Base-by-base conservation (phyloP, 2,888 invertebrate species). In the Abrostola tripartita region DNA sequence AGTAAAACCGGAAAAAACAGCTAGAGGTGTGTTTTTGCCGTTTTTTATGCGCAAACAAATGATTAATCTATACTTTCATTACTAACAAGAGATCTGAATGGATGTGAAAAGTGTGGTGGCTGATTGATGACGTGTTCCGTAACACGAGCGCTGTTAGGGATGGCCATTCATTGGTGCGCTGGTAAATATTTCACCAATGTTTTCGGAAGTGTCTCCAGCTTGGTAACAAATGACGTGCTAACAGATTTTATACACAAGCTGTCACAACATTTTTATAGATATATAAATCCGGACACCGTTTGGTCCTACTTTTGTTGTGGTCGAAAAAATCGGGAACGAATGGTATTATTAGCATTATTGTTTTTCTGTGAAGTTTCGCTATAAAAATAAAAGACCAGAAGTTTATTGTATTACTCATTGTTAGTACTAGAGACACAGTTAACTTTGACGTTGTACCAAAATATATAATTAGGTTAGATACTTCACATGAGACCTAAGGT, bases 61-160 rank as follows among this genome's bases (percentile, higher is more conserved):
- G 84, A 85, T 85, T 85, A 85, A 85, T 86, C 76, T 76, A 63
- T 65, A 70, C 63, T 74, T 81, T 81, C 75, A 81, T 84, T 77
- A 79, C 71, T 69, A 79, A 71, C 65, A 73, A 68, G 53, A 54
- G 50, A 61, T 37, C 57, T 64, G 60, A 59, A 74, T 58, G 64
- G 54, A 68, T 67, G 68, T 76, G 81, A 80, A 86, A 87, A 83
- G 81, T 81, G 79, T 76, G 82, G 76, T 80, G 67, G 63, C 78
- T 88, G 88, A 89, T 88, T 85, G 85, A 88, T 88, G 85, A 81
- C 70, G 55, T 71, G 60, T 71, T 74, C 65, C 64, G 56, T 49
- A 65, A 56, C 51, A 24, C 9, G 64, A 66, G 62, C 52, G 59
- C 67, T 61, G 74, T 71, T 62, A 68, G 72, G 65, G 69, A 62